These are phyloP conservation scores for Drosophila carrolli DNA, from an alignment of 1,140 invertebrate species.

Conservation along the genomic window DNA sequence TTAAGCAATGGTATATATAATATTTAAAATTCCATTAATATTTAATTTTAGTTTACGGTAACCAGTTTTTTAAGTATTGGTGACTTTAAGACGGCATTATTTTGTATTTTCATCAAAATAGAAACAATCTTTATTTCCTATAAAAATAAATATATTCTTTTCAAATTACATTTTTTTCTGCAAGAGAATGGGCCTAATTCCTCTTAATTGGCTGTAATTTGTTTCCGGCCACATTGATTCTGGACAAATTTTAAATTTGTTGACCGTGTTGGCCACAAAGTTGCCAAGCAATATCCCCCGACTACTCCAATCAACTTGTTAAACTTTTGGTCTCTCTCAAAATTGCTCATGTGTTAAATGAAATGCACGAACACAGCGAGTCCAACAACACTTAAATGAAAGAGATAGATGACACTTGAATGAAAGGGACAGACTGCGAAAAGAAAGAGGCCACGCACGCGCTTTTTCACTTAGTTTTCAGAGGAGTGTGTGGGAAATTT, in stretches of 20 bases:
- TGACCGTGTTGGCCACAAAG: conserved; percentile 28
- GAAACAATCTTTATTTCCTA: too few relatives aligned
- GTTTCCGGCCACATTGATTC: conserved; percentile 13
- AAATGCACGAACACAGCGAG: conserved; percentile 56
- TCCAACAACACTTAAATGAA: conserved; percentile 22
- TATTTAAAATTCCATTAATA: too few relatives aligned
- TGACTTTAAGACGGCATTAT: too few relatives aligned
- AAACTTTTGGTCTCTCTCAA: conserved; percentile 44
- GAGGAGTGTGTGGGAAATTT: conserved; percentile 58
- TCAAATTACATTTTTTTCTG: background rate
- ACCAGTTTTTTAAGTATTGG: too few relatives aligned
- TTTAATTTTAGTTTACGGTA: too few relatives aligned
- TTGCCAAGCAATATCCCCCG: conserved; percentile 29
- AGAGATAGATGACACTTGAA: conserved; percentile 21
- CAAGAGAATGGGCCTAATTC: conserved; percentile 13
- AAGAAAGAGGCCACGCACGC: conserved; percentile 55
- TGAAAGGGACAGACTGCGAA: conserved; percentile 26
- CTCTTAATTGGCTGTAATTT: conserved; percentile 59
- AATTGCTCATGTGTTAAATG: conserved; percentile 74
- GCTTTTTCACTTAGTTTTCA: conserved; percentile 44
- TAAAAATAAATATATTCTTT: too few relatives aligned
- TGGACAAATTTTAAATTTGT: conserved; percentile 39
- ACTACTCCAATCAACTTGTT: conserved; percentile 21
- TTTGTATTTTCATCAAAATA: too few relatives aligned
- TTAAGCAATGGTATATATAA: too few relatives aligned